Percentiles rank a stretch among this genome's conserved stretches.
Conservation (phyloP, 2,888 invertebrate species). For the Leucophenga montana region DNA sequence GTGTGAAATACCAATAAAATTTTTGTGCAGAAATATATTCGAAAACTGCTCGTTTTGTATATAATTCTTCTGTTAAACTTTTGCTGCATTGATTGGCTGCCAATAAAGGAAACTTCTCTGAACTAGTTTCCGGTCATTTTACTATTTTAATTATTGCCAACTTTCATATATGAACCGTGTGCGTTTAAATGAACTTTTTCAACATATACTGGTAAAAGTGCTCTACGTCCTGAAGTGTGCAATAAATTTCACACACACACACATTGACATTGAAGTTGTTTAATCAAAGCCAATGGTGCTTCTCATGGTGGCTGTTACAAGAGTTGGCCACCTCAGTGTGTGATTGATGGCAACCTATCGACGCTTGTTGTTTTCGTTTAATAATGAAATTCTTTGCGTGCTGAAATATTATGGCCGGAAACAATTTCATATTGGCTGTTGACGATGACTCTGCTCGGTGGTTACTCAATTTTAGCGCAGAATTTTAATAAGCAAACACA, state of each 20-base stretch:
- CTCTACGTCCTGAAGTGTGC: not conserved
- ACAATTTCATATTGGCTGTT: conserved; percentile 21
- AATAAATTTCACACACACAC: conserved; percentile 12
- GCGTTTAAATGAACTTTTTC: too few relatives aligned
- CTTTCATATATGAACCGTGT: not conserved
- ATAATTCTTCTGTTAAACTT: not conserved
- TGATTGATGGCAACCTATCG: not conserved
- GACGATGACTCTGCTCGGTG: too few relatives aligned
- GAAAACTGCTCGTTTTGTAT: not conserved
- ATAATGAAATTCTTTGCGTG: conserved; percentile 28
- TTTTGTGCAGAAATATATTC: too few relatives aligned
- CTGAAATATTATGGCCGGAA: conserved; percentile 6
- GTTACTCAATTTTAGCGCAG: conserved; percentile 1
- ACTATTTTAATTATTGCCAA: conserved; percentile 1
- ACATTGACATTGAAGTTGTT: not conserved
- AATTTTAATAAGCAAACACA: conserved; percentile 21
- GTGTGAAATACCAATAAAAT: too few relatives aligned
- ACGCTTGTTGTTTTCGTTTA: not conserved
- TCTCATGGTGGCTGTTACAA: too few relatives aligned
- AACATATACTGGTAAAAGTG: too few relatives aligned
- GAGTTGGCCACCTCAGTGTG: conserved; percentile 21
- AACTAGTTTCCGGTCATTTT: not conserved
- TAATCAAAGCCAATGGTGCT: conserved; percentile 48
- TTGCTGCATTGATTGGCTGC: not conserved
- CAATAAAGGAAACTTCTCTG: not conserved